Conservation (phyloP, 2,113 vertebrate genomes). For the Ceyx margarethae region DNA sequence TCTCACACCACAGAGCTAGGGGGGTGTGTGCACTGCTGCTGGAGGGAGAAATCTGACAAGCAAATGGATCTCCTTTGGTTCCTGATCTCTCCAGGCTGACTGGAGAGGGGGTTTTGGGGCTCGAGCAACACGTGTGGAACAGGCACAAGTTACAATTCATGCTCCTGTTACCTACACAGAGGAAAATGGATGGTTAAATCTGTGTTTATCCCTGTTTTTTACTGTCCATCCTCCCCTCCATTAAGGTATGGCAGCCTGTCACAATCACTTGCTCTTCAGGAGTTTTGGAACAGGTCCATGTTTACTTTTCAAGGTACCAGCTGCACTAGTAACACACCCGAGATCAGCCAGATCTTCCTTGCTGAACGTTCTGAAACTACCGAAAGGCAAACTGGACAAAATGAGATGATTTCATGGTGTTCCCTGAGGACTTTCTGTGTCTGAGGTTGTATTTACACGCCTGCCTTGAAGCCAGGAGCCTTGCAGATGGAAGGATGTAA, state of each 20-base stretch:
- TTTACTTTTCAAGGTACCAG: background rate
- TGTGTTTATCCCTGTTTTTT: background rate
- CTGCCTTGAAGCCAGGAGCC: background rate
- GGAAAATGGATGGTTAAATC: background rate
- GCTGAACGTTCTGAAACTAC: background rate
- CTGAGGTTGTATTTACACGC: background rate
- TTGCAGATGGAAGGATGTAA: background rate
- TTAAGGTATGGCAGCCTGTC: background rate
- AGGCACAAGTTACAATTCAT: background rate
- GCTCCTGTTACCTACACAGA: background rate
- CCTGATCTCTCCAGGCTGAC: background rate
- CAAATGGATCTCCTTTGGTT: background rate
- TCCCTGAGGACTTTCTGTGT: background rate
- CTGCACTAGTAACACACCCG: background rate
- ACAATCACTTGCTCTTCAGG: background rate
- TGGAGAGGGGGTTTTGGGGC: background rate
- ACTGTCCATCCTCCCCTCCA: background rate
- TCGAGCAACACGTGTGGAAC: background rate
- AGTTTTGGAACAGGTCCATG: background rate
- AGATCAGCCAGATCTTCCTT: background rate
- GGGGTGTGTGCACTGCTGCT: background rate
- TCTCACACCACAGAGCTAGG: fast-evolving
- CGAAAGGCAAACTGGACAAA: background rate
- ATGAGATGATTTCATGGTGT: background rate
- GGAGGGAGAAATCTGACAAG: background rate